These are phyloP conservation scores for Rafetus swinhoei DNA, from an alignment of 2,113 vertebrate species.

Conservation along the genomic window DNA sequence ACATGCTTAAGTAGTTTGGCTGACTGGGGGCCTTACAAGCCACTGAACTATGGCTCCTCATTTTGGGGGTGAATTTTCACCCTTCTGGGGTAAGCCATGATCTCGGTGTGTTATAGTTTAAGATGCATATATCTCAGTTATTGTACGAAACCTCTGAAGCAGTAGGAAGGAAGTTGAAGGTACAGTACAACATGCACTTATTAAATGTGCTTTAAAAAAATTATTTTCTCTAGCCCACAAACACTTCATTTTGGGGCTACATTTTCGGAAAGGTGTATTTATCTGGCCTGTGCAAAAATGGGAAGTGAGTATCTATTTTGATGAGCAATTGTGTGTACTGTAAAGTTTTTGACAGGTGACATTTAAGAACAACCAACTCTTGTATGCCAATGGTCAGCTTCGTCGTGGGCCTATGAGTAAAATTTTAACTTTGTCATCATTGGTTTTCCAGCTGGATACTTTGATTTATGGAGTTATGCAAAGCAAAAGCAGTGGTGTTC, in stretches of 20 bases:
- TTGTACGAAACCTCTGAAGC: not conserved
- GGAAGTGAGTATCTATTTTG: not conserved
- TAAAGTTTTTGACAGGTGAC: not conserved
- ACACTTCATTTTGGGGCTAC: not conserved
- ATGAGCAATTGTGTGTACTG: not conserved
- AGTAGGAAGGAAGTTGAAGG: not conserved
- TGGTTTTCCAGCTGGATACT: not conserved
- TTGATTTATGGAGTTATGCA: not conserved
- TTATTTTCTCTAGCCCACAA: not conserved
- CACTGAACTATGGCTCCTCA: not conserved
- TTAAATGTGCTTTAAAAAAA: not conserved
- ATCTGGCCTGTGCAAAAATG: not conserved
- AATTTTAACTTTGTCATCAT: not conserved
- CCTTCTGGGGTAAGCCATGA: not conserved
- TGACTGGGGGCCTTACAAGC: not conserved
- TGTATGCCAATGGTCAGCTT: not conserved
- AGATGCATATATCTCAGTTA: not conserved
- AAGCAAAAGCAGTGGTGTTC: not conserved
- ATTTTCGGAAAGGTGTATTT: not conserved
- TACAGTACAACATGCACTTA: not conserved
- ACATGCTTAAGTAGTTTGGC: not conserved
- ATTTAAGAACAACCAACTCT: not conserved
- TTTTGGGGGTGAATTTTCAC: not conserved
- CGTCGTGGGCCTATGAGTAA: not conserved
- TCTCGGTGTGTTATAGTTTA: not conserved